phyloP scores from a whole-genome alignment of 2,888 invertebrate genomes.

The Itoplectis maculator region DNA sequence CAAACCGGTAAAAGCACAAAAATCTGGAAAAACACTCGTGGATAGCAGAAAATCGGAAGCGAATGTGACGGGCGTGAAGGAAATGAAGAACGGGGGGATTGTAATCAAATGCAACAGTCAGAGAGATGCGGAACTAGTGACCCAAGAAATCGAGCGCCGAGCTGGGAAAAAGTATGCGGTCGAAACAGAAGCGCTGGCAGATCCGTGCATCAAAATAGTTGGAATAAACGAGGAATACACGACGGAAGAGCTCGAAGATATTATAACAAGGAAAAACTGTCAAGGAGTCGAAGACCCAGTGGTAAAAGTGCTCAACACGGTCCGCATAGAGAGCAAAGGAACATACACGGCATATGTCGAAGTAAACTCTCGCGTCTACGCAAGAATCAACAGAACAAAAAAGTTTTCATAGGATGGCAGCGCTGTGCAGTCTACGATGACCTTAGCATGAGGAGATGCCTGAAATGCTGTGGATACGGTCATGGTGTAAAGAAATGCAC shows the following conservation, averaged over 20 bases:
- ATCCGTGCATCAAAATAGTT: not conserved
- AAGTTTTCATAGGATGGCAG: not conserved
- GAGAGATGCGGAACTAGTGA: too few species aligned
- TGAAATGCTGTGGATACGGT: not conserved
- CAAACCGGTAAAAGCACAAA: too few species aligned
- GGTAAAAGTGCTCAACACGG: not conserved
- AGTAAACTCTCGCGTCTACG: not conserved
- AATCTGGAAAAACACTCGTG: too few species aligned
- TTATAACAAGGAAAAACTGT: not conserved
- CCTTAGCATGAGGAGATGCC: not conserved
- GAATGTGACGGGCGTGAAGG: too few species aligned
- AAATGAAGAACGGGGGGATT: too few species aligned
- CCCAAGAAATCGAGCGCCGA: too few species aligned
- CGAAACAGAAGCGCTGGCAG: not conserved
- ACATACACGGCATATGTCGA: constrained; percentile 5
- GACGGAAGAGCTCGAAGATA: not conserved
- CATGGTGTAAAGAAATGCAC: not conserved
- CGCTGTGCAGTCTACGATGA: not conserved
- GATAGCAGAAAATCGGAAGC: too few species aligned
- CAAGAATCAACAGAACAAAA: not conserved
- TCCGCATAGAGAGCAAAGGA: not conserved
- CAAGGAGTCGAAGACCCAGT: not conserved
- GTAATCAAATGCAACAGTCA: too few species aligned
- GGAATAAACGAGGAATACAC: not conserved
- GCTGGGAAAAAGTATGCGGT: not conserved